phyloP scores from a whole-genome alignment of 2,113 vertebrate genomes.

The Coptodon rendalli region DNA sequence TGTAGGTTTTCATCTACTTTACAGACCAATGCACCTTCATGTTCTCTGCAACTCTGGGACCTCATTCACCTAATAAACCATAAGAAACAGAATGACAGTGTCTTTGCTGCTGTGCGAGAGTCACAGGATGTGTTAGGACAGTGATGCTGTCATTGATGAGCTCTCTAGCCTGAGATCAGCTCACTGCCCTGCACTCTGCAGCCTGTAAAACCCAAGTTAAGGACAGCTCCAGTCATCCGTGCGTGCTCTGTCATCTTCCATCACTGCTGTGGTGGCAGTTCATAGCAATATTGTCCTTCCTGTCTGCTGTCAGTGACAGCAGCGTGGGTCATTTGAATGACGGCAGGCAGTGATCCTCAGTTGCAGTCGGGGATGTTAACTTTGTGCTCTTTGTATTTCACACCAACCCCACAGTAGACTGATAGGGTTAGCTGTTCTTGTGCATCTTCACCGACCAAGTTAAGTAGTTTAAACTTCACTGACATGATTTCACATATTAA shows the following conservation, averaged over 20 bases:
- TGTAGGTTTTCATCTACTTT: not conserved
- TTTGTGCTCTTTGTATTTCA: not conserved
- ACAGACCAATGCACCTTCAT: not conserved
- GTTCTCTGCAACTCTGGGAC: not conserved
- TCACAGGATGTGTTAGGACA: not conserved
- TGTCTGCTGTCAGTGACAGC: not conserved
- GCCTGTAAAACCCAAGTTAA: not conserved
- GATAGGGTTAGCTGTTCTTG: not conserved
- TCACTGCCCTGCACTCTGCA: not conserved
- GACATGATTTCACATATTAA: not conserved
- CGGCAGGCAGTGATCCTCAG: not conserved
- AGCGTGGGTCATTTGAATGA: not conserved
- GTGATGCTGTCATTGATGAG: not conserved
- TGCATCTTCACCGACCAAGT: not conserved
- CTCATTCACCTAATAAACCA: rapidly evolving
- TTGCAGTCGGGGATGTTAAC: not conserved
- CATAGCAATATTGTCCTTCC: not conserved
- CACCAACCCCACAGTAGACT: not conserved
- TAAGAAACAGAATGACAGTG: not conserved
- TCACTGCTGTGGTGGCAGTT: not conserved
- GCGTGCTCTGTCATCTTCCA: not conserved
- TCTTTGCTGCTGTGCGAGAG: not conserved
- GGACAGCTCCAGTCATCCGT: not conserved
- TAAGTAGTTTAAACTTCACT: not conserved
- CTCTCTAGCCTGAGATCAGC: not conserved